A percentile compares a stretch with the other conserved stretches of the same genome.
These are phyloP conservation scores for Siniperca obscura DNA, from an alignment of 2,797 vertebrate genomes.

Conservation along the genomic window DNA sequence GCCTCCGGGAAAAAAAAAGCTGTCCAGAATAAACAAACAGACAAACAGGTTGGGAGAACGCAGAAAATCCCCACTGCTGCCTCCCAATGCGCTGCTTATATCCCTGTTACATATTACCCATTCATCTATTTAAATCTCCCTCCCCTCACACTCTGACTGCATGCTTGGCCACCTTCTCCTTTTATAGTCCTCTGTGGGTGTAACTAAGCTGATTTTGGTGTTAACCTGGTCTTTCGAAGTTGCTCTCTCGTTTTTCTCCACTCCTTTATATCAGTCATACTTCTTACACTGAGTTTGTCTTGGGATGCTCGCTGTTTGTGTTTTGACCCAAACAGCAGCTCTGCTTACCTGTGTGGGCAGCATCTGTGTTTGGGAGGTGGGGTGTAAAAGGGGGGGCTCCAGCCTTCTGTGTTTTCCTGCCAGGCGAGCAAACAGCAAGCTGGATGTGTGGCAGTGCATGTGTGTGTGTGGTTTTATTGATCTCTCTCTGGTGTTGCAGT, in stretches of 20 bases:
- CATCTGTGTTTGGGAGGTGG: constrained; percentile 69
- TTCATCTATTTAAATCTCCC: constrained; percentile 77
- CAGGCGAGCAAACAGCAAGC: constrained; percentile 69
- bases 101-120: constrained; percentile 71
- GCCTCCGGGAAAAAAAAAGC: constrained; percentile 75
- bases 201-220: constrained; percentile 67
- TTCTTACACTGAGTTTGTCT: constrained; percentile 71
- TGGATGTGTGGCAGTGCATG: constrained; percentile 56
- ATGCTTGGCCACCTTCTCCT: constrained; percentile 65
- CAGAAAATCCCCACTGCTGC: constrained; percentile 67
- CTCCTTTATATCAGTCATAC: constrained; percentile 58
- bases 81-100: constrained; percentile 61
- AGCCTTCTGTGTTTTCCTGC: constrained; percentile 76
- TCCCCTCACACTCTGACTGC: constrained; percentile 51
- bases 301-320: constrained; percentile 72
- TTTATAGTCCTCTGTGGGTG: constrained; percentile 65
- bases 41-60: constrained; percentile 72
- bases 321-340: constrained; percentile 78
- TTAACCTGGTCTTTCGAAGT: constrained; percentile 70
- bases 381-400: constrained; percentile 45
- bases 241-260: constrained; percentile 39
- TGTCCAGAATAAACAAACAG: constrained; percentile 84
- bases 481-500: constrained; percentile 83
- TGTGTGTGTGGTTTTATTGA: constrained; percentile 75
- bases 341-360: constrained; percentile 77